Conservation (phyloP, 2,888 invertebrate genomes). For the Lithodes maja region DNA sequence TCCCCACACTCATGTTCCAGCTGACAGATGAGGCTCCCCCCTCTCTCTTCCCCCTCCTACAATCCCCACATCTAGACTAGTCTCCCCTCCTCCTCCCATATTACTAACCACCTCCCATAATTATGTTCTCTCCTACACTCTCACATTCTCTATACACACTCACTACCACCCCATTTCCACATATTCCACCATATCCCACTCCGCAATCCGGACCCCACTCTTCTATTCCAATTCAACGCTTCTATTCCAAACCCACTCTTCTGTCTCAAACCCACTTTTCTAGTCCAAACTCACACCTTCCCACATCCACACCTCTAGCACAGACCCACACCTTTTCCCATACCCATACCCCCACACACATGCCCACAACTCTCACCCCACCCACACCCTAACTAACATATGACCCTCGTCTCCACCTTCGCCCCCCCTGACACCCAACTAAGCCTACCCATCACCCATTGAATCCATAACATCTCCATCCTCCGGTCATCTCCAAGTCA, state of each 20-base stretch:
- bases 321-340: not conserved
- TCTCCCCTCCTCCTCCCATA: not conserved
- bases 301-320: not conserved
- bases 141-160: not conserved
- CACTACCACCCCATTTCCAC: not conserved
- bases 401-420: not conserved
- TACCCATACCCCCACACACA: not conserved
- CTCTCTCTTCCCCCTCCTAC: not conserved
- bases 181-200: not conserved
- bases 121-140: not conserved
- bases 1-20: not conserved
- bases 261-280: no score
- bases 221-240: not conserved
- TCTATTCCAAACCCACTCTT: not conserved
- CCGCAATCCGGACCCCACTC: not conserved
- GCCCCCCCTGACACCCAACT: constrained; percentile 4
- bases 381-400: not conserved
- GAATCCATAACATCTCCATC: constrained; percentile 63
- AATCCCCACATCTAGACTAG: not conserved
- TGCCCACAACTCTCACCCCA: not conserved
- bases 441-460: constrained; percentile 44
- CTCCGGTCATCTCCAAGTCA: constrained; percentile 51
- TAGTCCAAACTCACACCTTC: not conserved
- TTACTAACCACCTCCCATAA: not conserved
- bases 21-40: not conserved